A percentile compares a stretch with the other conserved stretches of the same genome.
Evolutionary conservation across 2,113 vertebrate genomes (phyloP).

Genomic region (Sphyrna mokarran): DNA sequence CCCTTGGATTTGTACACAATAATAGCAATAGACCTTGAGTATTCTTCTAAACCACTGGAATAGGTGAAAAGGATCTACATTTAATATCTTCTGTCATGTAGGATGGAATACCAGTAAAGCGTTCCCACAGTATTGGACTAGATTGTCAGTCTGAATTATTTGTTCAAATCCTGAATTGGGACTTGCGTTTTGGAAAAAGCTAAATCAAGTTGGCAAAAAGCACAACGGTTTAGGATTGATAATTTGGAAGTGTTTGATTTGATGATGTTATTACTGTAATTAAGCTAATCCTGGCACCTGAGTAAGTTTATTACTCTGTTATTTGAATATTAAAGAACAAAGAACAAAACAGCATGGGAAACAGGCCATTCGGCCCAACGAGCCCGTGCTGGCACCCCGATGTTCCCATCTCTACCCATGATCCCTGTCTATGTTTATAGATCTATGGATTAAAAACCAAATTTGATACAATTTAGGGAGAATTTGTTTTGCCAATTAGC

Average conservation of each 20-base stretch:
- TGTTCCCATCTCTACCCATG: too few relatives aligned
- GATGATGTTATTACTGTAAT: neutral
- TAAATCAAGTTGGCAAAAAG: neutral
- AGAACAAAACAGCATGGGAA: too few relatives aligned
- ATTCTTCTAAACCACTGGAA: neutral
- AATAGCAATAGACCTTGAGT: neutral
- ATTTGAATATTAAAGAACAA: too few relatives aligned
- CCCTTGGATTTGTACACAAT: neutral
- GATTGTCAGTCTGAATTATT: neutral
- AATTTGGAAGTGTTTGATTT: conserved; percentile 3
- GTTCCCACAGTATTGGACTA: neutral
- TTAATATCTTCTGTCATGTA: neutral
- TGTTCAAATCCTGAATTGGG: neutral
- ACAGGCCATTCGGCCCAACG: too few relatives aligned
- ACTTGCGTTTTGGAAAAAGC: neutral
- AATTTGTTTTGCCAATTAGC: too few relatives aligned
- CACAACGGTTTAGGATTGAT: neutral
- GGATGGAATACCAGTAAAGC: neutral
- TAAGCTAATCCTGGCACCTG: neutral
- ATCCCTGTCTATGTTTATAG: too few relatives aligned
- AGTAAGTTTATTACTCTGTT: neutral
- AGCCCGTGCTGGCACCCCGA: too few relatives aligned
- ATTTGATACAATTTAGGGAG: too few relatives aligned
- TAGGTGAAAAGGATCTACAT: neutral
- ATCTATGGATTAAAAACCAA: too few relatives aligned